Evolutionary conservation across 2,888 invertebrate species (phyloP).

Genomic region (Epiblema foenella): DNA sequence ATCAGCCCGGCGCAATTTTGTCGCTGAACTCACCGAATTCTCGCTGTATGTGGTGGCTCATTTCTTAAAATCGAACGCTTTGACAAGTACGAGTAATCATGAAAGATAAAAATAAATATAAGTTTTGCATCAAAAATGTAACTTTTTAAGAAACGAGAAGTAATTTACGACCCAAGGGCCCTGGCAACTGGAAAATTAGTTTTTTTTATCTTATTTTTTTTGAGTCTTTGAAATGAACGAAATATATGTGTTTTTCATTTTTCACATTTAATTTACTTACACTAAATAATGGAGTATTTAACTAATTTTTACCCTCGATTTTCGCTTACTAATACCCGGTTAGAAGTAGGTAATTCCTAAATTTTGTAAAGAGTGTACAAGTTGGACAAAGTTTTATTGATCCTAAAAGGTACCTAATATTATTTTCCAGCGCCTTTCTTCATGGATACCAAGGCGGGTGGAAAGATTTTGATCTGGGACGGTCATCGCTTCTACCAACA

Average conservation of each 20-base stretch:
- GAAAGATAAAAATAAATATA: too few species aligned
- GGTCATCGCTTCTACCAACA: conserved; percentile 8
- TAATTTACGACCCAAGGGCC: too few species aligned
- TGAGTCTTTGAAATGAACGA: background rate
- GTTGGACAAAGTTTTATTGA: background rate
- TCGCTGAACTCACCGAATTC: too few species aligned
- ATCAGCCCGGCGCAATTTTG: too few species aligned
- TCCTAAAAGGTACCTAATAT: background rate
- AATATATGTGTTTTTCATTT: background rate
- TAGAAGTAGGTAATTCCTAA: background rate
- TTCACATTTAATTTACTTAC: too few species aligned
- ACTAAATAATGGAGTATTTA: too few species aligned
- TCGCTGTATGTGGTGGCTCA: too few species aligned
- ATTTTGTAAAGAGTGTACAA: background rate
- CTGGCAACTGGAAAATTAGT: too few species aligned
- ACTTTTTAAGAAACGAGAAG: too few species aligned
- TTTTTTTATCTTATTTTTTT: background rate
- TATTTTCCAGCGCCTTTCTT: conserved; percentile 1
- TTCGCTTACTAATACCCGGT: background rate
- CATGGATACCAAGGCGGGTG: background rate
- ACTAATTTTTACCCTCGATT: background rate
- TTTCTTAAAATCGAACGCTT: too few species aligned
- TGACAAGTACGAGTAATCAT: too few species aligned
- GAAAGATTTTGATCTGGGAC: background rate
- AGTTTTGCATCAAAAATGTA: too few species aligned